These are phyloP conservation scores for Trichogramma dendrolimi DNA, from an alignment of 2,888 invertebrate genomes.

Conservation along the genomic window DNA sequence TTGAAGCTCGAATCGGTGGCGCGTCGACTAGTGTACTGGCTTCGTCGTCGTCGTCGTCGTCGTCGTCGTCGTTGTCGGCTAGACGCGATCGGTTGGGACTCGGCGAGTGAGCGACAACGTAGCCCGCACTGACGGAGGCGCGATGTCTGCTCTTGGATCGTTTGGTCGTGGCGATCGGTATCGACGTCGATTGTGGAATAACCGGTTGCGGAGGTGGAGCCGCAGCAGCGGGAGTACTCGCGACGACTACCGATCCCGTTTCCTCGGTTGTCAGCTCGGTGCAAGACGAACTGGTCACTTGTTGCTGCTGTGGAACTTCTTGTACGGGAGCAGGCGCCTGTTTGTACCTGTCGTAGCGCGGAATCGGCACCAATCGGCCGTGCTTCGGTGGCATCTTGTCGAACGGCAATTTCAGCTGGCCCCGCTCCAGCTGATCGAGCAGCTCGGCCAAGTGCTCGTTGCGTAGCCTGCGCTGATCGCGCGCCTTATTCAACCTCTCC, in stretches of 20 bases:
- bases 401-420: conserved; percentile 12
- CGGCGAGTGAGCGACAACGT: neutral
- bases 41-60: too few species aligned
- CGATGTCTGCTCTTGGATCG: conserved; percentile 8
- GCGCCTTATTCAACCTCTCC: conserved; percentile 37
- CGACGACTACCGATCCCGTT: neutral
- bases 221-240: too few species aligned
- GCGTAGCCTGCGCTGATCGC: conserved; percentile 39
- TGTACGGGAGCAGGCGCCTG: too few species aligned
- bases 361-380: conserved; percentile 14
- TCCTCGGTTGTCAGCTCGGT: conserved; percentile 20
- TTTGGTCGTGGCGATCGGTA: neutral
- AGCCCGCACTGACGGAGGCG: neutral
- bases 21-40: too few species aligned
- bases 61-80: too few species aligned
- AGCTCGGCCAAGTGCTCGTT: conserved; percentile 45
- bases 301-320: neutral
- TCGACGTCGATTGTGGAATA: too few species aligned
- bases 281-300: conserved; percentile 22
- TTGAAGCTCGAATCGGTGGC: too few species aligned
- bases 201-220: too few species aligned
- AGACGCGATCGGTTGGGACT: too few species aligned
- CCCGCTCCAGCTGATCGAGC: conserved; percentile 34
- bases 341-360: too few species aligned
- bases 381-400: conserved; percentile 8